A percentile compares a stretch with the other conserved stretches of the same genome.
Evolutionary conservation across 37 sponge, comb jelly and placozoan genomes (phyloP).

Genomic region (Theonella swinhoei): DNA sequence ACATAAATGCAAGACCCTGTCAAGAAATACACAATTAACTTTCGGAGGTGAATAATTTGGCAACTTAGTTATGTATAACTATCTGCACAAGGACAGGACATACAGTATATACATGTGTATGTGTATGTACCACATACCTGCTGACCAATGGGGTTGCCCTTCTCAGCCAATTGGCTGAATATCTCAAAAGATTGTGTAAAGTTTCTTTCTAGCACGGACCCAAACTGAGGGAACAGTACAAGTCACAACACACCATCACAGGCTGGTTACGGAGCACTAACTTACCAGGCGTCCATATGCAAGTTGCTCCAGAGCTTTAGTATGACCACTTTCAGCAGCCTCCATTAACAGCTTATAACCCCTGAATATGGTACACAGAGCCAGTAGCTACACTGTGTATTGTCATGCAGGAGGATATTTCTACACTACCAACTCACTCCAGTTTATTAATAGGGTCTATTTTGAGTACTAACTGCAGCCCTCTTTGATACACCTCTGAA

Average conservation of each 20-base stretch:
- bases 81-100: neutral
- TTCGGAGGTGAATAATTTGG: neutral
- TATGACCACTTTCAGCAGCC: conserved; percentile 59
- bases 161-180: conserved; percentile 70
- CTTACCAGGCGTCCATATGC: conserved; percentile 72
- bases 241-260: neutral
- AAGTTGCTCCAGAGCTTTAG: conserved; percentile 48
- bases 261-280: neutral
- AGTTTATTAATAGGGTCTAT: neutral
- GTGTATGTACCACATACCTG: conserved; percentile 46
- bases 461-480: neutral
- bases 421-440: neutral
- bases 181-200: conserved; percentile 78
- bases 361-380: conserved; percentile 20
- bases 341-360: conserved; percentile 37
- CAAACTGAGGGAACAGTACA: conserved; percentile 56
- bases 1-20: conserved; percentile 93
- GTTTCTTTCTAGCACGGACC: conserved; percentile 52
- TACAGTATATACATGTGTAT: neutral
- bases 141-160: conserved; percentile 84
- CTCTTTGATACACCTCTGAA: neutral
- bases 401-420: neutral
- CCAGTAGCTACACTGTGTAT: neutral
- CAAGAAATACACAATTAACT: neutral
- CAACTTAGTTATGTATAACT: neutral